A percentile compares a stretch with the other conserved stretches of the same genome.
These are phyloP conservation scores for Cynopterus brachyotis DNA, from an alignment of 2,113 vertebrate genomes.

Conservation along the genomic window DNA sequence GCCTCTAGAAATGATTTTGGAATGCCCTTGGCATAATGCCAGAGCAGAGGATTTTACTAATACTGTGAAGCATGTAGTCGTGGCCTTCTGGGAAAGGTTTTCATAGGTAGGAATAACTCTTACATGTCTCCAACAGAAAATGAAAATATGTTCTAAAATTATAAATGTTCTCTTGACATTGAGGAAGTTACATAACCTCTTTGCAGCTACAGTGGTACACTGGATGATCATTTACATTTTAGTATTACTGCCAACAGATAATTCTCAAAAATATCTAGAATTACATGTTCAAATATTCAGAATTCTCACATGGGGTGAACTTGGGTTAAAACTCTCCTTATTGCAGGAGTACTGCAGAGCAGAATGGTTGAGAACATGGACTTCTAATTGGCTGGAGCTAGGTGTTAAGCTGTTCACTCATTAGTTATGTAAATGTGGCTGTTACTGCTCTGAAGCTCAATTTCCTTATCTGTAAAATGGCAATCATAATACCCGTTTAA, in stretches of 20 bases:
- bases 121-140: background rate
- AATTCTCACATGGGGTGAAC: background rate
- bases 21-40: background rate
- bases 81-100: background rate
- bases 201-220: background rate
- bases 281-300: background rate
- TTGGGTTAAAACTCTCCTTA: background rate
- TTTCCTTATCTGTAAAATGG: background rate
- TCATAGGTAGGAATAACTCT: background rate
- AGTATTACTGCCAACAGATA: background rate
- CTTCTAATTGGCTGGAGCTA: background rate
- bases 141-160: background rate
- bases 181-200: background rate
- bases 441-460: background rate
- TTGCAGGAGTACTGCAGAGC: background rate
- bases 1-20: background rate
- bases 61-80: background rate
- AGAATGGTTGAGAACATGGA: background rate
- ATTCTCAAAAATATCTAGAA: background rate
- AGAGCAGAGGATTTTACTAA: background rate
- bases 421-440: background rate
- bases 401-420: background rate
- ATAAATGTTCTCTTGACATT: background rate
- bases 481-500: background rate
- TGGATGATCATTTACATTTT: background rate